Conservation (phyloP, 2,113 vertebrate genomes). For the Pan troglodytes region DNA sequence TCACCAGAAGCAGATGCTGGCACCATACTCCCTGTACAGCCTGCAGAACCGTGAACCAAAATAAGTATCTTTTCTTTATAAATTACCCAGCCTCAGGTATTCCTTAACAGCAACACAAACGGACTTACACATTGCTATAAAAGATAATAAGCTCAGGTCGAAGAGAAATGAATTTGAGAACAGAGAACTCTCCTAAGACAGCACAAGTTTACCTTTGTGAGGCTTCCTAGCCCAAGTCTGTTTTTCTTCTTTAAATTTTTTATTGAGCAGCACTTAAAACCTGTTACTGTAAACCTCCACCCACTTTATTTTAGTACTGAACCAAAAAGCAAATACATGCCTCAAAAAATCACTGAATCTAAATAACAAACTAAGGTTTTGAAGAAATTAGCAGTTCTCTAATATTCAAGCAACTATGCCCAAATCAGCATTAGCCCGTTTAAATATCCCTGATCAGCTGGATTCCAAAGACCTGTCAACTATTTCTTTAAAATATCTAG, state of each 20-base stretch:
- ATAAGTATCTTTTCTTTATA: too few species aligned
- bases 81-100: too few species aligned
- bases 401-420: not conserved
- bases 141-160: not conserved
- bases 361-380: not conserved
- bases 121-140: not conserved
- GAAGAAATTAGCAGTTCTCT: conserved; percentile 18
- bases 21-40: too few species aligned
- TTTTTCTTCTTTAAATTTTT: conserved; percentile 5
- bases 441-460: not conserved
- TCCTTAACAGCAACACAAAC: too few species aligned
- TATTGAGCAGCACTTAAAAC: not conserved
- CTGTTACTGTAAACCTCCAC: not conserved
- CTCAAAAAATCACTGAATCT: not conserved
- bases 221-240: not conserved
- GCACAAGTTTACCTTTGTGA: not conserved
- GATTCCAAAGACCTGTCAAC: not conserved
- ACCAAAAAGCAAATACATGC: not conserved
- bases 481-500: not conserved
- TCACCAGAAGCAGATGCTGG: too few species aligned
- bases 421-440: not conserved
- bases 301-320: conserved; percentile 4
- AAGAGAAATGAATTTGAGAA: conserved; percentile 4
- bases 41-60: too few species aligned
- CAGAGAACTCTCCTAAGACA: not conserved